A percentile compares a stretch with the other conserved stretches of the same genome.
phyloP scores from a whole-genome alignment of 2,888 invertebrate genomes.

The Heliconius hortense region DNA sequence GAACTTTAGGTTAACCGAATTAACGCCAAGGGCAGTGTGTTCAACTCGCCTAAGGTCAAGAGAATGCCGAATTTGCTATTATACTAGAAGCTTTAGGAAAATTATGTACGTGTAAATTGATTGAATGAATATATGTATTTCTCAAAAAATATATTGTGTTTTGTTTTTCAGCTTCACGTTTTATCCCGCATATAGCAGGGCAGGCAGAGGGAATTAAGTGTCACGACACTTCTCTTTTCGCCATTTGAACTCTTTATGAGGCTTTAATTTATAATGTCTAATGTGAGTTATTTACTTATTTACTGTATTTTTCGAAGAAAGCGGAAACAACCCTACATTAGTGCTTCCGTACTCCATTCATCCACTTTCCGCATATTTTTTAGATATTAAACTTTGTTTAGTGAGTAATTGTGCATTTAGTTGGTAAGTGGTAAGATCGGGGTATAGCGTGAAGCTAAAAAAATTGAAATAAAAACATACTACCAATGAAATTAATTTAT shows the following conservation, averaged over 20 bases:
- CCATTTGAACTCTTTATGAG: background rate
- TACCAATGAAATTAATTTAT: background rate
- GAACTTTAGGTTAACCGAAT: slow-evolving; percentile 24
- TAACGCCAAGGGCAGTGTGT: slow-evolving; percentile 22
- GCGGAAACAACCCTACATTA: background rate
- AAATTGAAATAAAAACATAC: background rate
- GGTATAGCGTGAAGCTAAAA: background rate
- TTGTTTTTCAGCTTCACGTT: background rate
- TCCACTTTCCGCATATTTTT: background rate
- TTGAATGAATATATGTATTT: background rate
- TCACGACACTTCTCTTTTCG: background rate
- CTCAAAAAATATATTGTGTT: background rate
- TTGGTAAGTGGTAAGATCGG: background rate
- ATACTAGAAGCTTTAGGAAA: background rate
- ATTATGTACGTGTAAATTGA: background rate
- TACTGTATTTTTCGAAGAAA: background rate
- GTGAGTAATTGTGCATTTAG: background rate
- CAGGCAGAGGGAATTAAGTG: background rate
- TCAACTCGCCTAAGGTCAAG: slow-evolving; percentile 22
- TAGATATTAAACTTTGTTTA: background rate
- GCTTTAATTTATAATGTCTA: too few species aligned
- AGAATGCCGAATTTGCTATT: slow-evolving; percentile 17
- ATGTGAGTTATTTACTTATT: background rate
- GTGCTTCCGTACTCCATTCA: background rate
- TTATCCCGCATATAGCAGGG: background rate